Conservation (phyloP, 2,888 invertebrate genomes). For the Drosophila prolongata region DNA sequence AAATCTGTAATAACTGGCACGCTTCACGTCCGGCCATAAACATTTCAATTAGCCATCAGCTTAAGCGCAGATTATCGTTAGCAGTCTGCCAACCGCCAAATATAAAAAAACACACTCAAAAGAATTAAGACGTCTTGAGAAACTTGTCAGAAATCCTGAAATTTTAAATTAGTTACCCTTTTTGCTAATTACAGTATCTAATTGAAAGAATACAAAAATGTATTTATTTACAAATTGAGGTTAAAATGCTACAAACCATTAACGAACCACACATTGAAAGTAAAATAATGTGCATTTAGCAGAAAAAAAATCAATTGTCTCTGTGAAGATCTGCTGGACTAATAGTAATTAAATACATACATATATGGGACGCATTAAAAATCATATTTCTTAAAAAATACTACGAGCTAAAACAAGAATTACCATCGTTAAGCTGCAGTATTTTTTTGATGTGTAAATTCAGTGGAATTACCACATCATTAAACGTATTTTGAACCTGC, state of each 20-base stretch:
- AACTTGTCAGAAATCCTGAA: too few relatives aligned
- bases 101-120: conserved; percentile 1
- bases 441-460: conserved; percentile 9
- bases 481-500: conserved; percentile 64
- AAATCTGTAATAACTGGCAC: conserved; percentile 33
- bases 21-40: conserved; percentile 36
- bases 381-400: neutral
- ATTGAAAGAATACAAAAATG: too few relatives aligned
- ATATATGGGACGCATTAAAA: neutral
- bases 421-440: neutral
- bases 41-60: conserved; percentile 47
- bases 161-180: too few relatives aligned
- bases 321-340: neutral
- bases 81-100: conserved; percentile 10
- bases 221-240: too few relatives aligned
- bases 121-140: neutral
- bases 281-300: too few relatives aligned
- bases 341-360: too few relatives aligned
- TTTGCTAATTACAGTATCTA: too few relatives aligned
- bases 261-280: too few relatives aligned
- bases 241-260: too few relatives aligned
- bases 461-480: conserved; percentile 51
- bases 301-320: too few relatives aligned
- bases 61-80: conserved; percentile 28
- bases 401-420: neutral